Evolutionary conservation across 2,888 invertebrate species (phyloP).

Genomic region (Ischnus inquisitorius): DNA sequence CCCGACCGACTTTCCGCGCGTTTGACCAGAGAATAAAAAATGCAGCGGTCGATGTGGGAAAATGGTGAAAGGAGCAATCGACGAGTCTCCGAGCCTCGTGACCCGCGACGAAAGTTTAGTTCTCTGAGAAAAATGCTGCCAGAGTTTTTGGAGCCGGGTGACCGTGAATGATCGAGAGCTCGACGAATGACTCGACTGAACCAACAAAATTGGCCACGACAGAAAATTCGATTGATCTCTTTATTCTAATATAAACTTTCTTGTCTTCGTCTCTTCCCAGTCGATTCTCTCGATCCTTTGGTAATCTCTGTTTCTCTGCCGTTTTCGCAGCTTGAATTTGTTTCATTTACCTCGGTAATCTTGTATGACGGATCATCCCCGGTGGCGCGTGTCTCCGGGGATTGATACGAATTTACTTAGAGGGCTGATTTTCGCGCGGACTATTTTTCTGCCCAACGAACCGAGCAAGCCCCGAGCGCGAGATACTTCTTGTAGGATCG

Average conservation of each 20-base stretch:
- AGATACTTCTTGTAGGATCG: constrained; percentile 51
- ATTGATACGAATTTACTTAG: constrained; percentile 85
- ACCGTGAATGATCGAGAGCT: constrained; percentile 83
- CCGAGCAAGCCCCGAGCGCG: constrained; percentile 18
- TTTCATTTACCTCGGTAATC: constrained; percentile 84
- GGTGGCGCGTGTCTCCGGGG: constrained; percentile 76
- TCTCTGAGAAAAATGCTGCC: constrained; percentile 58
- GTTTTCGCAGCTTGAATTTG: constrained; percentile 52
- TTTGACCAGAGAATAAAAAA: constrained; percentile 68
- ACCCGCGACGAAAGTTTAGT: constrained; percentile 73
- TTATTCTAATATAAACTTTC: constrained; percentile 68
- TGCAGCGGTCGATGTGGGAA: constrained; percentile 60
- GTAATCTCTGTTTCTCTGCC: constrained; percentile 1
- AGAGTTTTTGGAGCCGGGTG: constrained; percentile 52
- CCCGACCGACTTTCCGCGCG: constrained; percentile 41
- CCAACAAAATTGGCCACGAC: constrained; percentile 81
- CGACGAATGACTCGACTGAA: constrained; percentile 64
- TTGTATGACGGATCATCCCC: constrained; percentile 82
- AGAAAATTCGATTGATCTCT: constrained; percentile 63
- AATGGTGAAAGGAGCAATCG: constrained; percentile 71
- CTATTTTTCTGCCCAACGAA: constrained; percentile 79
- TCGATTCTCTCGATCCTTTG: constrained; percentile 47
- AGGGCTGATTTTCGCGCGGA: constrained; percentile 81
- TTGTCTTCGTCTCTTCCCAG: constrained; percentile 48
- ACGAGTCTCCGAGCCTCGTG: constrained; percentile 73